phyloP scores from a whole-genome alignment of 92 coral and sea anemone genomes.

The Parazoanthus swiftii region DNA sequence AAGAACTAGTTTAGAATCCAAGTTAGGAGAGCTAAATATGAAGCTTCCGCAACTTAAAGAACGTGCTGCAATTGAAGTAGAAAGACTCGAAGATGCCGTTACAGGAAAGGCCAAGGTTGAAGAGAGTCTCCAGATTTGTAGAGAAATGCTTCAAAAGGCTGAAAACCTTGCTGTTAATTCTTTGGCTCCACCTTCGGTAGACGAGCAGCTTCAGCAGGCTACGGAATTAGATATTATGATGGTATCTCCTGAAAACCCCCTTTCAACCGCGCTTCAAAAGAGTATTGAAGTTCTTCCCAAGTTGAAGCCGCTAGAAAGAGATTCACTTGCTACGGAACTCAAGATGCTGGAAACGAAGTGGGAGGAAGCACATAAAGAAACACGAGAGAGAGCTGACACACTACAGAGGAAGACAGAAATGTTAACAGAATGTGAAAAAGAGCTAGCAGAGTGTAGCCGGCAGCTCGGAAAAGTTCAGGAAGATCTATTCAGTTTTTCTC shows the following conservation, averaged over 20 bases:
- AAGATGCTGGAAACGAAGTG: slow-evolving; percentile 53
- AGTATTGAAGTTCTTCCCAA: slow-evolving; percentile 48
- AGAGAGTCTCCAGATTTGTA: slow-evolving; percentile 59
- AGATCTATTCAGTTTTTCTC: slow-evolving; percentile 38
- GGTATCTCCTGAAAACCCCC: slow-evolving; percentile 58
- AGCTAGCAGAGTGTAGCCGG: slow-evolving; percentile 50
- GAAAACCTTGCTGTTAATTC: slow-evolving; percentile 41
- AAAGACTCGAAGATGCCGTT: slow-evolving; percentile 50
- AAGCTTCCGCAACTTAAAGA: slow-evolving; percentile 64
- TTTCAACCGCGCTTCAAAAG: slow-evolving; percentile 40
- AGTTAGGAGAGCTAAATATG: slow-evolving; percentile 52
- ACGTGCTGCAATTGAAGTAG: slow-evolving; percentile 46
- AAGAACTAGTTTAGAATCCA: slow-evolving; percentile 33
- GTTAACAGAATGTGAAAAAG: slow-evolving; percentile 53
- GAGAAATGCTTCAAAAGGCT: slow-evolving; percentile 55
- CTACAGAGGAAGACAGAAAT: slow-evolving; percentile 53
- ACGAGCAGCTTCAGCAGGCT: slow-evolving; percentile 48
- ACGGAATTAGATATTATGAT: slow-evolving; percentile 39
- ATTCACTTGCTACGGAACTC: slow-evolving; percentile 53
- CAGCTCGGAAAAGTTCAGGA: slow-evolving; percentile 59
- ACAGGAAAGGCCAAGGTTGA: slow-evolving; percentile 51
- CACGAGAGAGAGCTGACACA: slow-evolving; percentile 44
- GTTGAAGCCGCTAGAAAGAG: slow-evolving; percentile 63
- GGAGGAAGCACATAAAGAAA: slow-evolving; percentile 65
- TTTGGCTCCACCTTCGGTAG: slow-evolving; percentile 42